Conservation (phyloP, 2,797 vertebrate species). For the Platyrinchus mystaceus region DNA sequence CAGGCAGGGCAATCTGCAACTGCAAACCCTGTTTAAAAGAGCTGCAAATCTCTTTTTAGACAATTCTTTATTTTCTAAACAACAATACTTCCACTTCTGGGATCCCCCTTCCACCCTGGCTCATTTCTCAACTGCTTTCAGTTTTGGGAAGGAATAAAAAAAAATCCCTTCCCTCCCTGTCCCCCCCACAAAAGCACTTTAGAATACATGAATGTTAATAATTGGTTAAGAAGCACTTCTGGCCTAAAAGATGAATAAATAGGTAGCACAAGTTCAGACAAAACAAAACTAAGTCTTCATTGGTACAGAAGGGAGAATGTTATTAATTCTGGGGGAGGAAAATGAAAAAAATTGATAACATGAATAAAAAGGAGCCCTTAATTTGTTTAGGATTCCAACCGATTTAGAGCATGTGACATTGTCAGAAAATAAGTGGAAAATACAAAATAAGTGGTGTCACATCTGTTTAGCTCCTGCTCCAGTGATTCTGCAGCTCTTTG, state of each 20-base stretch:
- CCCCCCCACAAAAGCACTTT: not conserved
- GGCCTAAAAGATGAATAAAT: not conserved
- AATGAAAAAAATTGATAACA: not conserved
- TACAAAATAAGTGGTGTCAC: slow-evolving; percentile 30
- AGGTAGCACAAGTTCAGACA: not conserved
- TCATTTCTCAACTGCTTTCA: not conserved
- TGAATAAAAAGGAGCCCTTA: not conserved
- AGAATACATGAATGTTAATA: not conserved
- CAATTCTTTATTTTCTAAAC: not conserved
- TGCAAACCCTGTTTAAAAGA: not conserved
- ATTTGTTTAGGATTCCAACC: not conserved
- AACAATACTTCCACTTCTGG: not conserved
- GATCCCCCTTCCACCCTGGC: not conserved
- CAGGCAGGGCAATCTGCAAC: not conserved
- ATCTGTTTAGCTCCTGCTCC: slow-evolving; percentile 50
- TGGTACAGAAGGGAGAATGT: not conserved
- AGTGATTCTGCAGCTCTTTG: slow-evolving; percentile 31
- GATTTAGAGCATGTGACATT: not conserved
- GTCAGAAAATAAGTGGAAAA: slow-evolving; percentile 43
- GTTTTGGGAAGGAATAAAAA: not conserved
- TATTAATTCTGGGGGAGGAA: not conserved
- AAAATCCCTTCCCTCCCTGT: rapidly evolving
- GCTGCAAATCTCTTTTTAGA: not conserved
- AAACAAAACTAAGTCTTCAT: not conserved
- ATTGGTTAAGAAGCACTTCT: not conserved